Conservation (phyloP, 2,888 invertebrate genomes). For the Sussaba pulchella region DNA sequence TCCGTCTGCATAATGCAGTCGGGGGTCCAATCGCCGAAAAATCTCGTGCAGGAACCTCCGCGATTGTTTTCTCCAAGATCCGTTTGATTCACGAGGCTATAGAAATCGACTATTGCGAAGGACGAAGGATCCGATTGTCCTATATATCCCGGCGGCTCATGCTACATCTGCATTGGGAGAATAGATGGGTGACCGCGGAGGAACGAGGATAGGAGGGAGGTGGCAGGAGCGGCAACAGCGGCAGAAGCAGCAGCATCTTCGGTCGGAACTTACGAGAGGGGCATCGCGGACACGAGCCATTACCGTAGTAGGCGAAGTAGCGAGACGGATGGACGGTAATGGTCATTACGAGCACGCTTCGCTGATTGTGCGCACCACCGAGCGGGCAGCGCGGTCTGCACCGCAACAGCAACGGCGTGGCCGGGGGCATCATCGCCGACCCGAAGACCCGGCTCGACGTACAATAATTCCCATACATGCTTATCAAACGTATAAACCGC, state of each 20-base stretch:
- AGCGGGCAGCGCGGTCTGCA: constrained; percentile 43
- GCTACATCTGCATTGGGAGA: too few species aligned
- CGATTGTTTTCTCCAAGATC: constrained; percentile 10
- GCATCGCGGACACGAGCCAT: constrained; percentile 80
- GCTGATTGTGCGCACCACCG: constrained; percentile 82
- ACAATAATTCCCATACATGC: constrained; percentile 63
- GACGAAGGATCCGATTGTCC: neutral
- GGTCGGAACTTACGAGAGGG: constrained; percentile 50
- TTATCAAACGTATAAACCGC: constrained; percentile 44
- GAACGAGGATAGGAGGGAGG: too few species aligned
- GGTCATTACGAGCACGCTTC: constrained; percentile 84
- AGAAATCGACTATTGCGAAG: neutral
- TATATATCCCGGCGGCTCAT: too few species aligned
- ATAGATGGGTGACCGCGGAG: too few species aligned
- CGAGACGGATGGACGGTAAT: constrained; percentile 82
- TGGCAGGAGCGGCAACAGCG: constrained; percentile 6
- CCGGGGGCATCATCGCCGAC: constrained; percentile 83
- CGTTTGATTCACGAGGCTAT: constrained; percentile 48
- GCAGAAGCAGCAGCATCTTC: constrained; percentile 51
- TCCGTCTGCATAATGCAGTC: constrained; percentile 48
- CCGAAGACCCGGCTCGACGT: constrained; percentile 81
- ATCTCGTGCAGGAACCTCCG: neutral
- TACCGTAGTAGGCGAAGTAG: constrained; percentile 80
- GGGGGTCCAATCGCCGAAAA: neutral
- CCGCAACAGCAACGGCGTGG: constrained; percentile 68